Conservation (phyloP, 2,888 invertebrate genomes). For the Leistus spinibarbis region DNA sequence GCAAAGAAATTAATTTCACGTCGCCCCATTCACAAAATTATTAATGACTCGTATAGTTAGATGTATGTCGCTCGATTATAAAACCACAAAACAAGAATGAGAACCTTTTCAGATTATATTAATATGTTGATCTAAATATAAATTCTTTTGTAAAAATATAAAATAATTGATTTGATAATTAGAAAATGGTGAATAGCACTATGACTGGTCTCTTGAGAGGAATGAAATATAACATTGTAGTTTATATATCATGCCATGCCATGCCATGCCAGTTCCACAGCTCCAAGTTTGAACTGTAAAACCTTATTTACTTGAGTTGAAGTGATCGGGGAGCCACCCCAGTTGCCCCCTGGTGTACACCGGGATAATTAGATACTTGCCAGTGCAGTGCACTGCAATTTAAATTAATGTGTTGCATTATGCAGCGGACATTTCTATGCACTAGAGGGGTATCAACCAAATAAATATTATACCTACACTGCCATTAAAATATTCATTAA, state of each 20-base stretch:
- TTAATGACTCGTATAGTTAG: no score
- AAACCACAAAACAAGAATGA: no score
- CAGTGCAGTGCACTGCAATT: constrained; percentile 52
- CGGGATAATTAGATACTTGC: constrained; percentile 53
- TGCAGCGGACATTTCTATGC: constrained; percentile 24
- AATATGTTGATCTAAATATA: no score
- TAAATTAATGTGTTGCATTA: constrained; percentile 48
- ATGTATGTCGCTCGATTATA: no score
- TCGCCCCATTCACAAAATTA: no score
- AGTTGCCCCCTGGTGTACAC: constrained; percentile 48
- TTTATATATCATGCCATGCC: background rate
- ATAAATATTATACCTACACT: background rate
- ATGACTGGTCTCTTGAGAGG: background rate
- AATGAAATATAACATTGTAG: background rate
- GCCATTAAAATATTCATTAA: background rate
- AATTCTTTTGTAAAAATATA: no score
- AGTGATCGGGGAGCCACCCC: constrained; percentile 19
- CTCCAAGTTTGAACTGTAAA: constrained; percentile 5
- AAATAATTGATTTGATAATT: background rate
- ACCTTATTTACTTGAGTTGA: constrained; percentile 11
- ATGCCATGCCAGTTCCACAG: background rate
- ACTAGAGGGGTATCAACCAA: background rate
- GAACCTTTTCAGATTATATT: no score
- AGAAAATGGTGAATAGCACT: background rate
- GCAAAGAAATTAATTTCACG: no score